Conservation (phyloP, 1,140 invertebrate species). For the Lordiphosa mommai region DNA sequence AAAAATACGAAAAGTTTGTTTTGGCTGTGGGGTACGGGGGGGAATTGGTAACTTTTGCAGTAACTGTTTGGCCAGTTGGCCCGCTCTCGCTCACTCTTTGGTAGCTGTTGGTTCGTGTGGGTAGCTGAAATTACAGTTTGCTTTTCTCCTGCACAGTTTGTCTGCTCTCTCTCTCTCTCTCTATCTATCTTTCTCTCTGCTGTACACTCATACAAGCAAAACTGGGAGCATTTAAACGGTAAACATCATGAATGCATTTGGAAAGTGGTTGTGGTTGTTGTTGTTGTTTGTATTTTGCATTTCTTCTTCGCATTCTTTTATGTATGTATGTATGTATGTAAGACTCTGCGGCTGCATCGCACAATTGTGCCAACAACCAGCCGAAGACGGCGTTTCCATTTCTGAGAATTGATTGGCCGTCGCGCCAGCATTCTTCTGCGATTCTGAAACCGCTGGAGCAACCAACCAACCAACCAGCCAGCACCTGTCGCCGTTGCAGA, state of each 20-base stretch:
- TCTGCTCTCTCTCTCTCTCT: slow-evolving; percentile 7
- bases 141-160: slow-evolving; percentile 50
- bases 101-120: slow-evolving; percentile 16
- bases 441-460: slow-evolving; percentile 10
- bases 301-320: slow-evolving; percentile 76
- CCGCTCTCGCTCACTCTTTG: slow-evolving; percentile 12
- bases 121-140: slow-evolving; percentile 30
- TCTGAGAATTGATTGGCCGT: slow-evolving; percentile 76
- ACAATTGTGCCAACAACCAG: slow-evolving; percentile 65
- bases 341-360: slow-evolving; percentile 27
- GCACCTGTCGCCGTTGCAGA: slow-evolving; percentile 21
- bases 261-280: slow-evolving; percentile 61
- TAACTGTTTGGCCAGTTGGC: slow-evolving; percentile 11
- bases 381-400: slow-evolving; percentile 72
- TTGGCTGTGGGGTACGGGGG: too few relatives aligned
- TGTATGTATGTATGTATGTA: slow-evolving; percentile 51
- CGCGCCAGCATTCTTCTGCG: slow-evolving; percentile 53
- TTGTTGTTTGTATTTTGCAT: slow-evolving; percentile 76
- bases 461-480: slow-evolving; percentile 24
- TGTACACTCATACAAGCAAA: slow-evolving; percentile 13
- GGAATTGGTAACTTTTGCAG: slow-evolving; percentile 31
- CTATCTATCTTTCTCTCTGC: slow-evolving; percentile 21
- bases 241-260: slow-evolving; percentile 76
- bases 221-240: slow-evolving; percentile 75
- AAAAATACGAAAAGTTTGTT: neutral